Conservation (phyloP, 2,113 vertebrate species). For the Poeciliopsis turrubarensis region DNA sequence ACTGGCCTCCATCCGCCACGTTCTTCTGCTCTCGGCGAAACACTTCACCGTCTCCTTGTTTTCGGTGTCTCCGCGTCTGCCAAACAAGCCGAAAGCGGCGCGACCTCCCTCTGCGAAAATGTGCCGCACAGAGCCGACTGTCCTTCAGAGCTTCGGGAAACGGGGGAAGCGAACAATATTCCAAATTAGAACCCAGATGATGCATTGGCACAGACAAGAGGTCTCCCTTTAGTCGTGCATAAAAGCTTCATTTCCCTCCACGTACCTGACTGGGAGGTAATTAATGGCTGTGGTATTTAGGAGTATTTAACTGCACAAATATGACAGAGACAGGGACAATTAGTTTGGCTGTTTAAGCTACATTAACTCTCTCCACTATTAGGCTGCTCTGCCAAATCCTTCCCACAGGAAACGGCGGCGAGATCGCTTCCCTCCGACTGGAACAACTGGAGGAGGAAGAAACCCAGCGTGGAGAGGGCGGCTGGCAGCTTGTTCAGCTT, state of each 20-base stretch:
- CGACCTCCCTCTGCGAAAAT: too few species aligned
- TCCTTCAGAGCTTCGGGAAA: too few species aligned
- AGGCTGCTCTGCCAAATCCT: slow-evolving; percentile 87
- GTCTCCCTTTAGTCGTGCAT: background rate
- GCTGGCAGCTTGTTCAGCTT: slow-evolving; percentile 89
- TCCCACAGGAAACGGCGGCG: slow-evolving; percentile 90
- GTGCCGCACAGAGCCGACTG: too few species aligned
- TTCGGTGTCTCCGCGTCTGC: too few species aligned
- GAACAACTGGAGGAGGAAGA: slow-evolving; percentile 57
- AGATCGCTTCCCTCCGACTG: slow-evolving; percentile 83
- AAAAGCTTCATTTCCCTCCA: background rate
- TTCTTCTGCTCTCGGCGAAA: background rate
- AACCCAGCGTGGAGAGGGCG: slow-evolving; percentile 82
- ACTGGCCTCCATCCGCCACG: background rate
- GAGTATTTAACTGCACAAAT: slow-evolving; percentile 98
- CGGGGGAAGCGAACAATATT: too few species aligned
- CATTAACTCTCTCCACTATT: slow-evolving; percentile 98
- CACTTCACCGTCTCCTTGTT: background rate
- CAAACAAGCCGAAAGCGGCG: too few species aligned
- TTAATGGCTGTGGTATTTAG: slow-evolving; percentile 99
- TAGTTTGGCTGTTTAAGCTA: slow-evolving; percentile 98
- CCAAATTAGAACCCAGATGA: too few species aligned
- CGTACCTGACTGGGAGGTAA: slow-evolving; percentile 82
- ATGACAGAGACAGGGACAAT: slow-evolving; percentile 99
- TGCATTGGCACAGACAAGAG: background rate